Percentiles rank a stretch among this genome's conserved stretches.
phyloP scores from a whole-genome alignment of 1,140 invertebrate genomes.

The Belonocnema kinseyi region DNA sequence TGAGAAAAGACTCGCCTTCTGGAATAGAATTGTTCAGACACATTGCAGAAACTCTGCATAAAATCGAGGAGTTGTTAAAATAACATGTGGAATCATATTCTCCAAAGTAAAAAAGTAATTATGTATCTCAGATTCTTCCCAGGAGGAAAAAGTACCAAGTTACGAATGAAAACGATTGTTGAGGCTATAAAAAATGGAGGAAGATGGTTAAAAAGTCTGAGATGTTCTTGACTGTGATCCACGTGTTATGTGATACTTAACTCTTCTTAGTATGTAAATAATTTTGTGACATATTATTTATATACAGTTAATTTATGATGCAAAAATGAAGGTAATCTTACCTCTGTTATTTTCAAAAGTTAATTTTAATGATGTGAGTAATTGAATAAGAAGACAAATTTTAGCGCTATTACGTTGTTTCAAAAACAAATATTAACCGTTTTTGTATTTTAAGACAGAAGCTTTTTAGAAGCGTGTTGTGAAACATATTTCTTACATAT shows the following conservation, averaged over 20 bases:
- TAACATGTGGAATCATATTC: constrained; percentile 12
- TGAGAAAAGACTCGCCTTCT: constrained; percentile 56
- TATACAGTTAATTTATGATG: constrained; percentile 22
- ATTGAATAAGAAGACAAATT: constrained; percentile 13
- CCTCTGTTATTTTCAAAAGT: constrained; percentile 7
- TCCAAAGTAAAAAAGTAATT: constrained; percentile 5
- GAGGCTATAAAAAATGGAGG: background rate
- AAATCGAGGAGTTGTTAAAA: constrained; percentile 51
- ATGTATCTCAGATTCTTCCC: constrained; percentile 32
- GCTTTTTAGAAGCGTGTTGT: no score
- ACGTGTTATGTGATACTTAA: background rate
- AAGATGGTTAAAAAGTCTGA: background rate
- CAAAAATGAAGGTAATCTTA: background rate
- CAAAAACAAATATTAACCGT: no score
- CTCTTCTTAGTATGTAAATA: background rate
- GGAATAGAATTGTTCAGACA: constrained; percentile 59
- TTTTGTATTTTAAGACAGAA: no score
- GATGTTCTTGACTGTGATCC: constrained; percentile 4
- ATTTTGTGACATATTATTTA: constrained; percentile 7
- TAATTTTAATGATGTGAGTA: background rate
- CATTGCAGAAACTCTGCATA: constrained; percentile 53
- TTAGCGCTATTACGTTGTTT: background rate
- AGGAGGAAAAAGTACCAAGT: constrained; percentile 15
- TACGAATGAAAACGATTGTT: constrained; percentile 18
- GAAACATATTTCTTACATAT: no score